Base-by-base conservation (phyloP, 2,113 vertebrate genomes). In the Lophotis ruficrista region DNA sequence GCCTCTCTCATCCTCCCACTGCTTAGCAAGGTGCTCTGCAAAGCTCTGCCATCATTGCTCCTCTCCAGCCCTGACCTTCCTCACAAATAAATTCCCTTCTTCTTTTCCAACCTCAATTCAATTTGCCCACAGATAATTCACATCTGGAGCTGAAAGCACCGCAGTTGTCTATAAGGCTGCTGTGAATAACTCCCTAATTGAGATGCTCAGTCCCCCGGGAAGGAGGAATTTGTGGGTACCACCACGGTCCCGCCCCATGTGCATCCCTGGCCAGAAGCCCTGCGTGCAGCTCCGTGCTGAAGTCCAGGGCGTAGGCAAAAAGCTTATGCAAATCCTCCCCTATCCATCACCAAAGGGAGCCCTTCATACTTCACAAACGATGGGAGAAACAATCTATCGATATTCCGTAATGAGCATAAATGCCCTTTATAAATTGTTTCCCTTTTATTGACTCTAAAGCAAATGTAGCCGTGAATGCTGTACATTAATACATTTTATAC, bases 371-470 rank as follows among this genome's bases (percentile, higher is more conserved):
- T 91, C 94, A 94, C 84, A 96, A 90, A 71, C 23, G 85, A 96
- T 92, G 94, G 92, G 93, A 96, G 93, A 97, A 97, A 96, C 94
- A 96, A 93, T 97, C 87, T 97, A 96, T 96, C 90, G 93, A 98
- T 96, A 98, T 96, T 95, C 95, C 23, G 35, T 96, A 96, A 97
- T 97, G 89, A 89, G 93, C 93, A 96, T 94, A 94, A 97, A 91
- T 82, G 73, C 86, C 89, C 96, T 96, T 90, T 97, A 98, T 98
- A 97, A 97, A 97, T 95, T 96, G 94, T 97, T 97, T 98, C 96
- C 94, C 95, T 98, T 98, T 97, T 98, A 98, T 98, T 98, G 97
- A 98, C 97, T 97, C 87, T 92, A 97, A 98, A 97, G 96, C 96
- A 98, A 98, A 97, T 96, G 96, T 96, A 96, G 84, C 95, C 12